phyloP scores from a whole-genome alignment of 2,888 invertebrate genomes.

The Melieria omissa region DNA sequence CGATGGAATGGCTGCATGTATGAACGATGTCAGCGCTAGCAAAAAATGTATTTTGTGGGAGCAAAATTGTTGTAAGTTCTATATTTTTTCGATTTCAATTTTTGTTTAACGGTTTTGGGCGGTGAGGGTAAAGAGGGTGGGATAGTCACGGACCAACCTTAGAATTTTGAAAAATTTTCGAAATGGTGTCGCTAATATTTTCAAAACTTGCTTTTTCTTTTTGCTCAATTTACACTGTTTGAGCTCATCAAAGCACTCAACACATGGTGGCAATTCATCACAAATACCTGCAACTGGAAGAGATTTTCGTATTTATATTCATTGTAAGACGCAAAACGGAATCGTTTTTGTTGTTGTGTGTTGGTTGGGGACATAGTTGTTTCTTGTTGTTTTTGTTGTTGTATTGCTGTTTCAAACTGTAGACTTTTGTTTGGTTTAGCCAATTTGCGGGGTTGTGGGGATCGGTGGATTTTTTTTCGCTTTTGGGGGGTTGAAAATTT shows the following conservation, averaged over 20 bases:
- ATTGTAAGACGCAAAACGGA: no score
- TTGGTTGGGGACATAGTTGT: background rate
- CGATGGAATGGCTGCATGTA: no score
- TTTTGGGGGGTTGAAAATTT: background rate
- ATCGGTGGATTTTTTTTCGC: background rate
- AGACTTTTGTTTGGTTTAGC: background rate
- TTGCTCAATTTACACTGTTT: constrained; percentile 46
- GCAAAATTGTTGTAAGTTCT: constrained; percentile 19
- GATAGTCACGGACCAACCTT: constrained; percentile 40
- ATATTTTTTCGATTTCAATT: constrained; percentile 5
- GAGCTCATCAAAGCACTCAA: constrained; percentile 46
- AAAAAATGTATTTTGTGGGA: background rate
- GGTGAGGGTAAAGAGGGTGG: constrained; percentile 4
- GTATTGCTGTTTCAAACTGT: constrained; percentile 10
- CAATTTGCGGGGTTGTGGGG: background rate
- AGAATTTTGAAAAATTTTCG: constrained; percentile 59
- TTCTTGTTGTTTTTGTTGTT: constrained; percentile 27
- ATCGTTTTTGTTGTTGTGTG: no score
- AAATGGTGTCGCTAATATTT: constrained; percentile 54
- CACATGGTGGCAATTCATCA: constrained; percentile 41
- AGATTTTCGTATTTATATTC: constrained; percentile 3
- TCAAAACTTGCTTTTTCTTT: constrained; percentile 48
- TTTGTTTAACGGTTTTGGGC: constrained; percentile 11
- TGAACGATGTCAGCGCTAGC: no score
- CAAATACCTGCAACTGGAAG: constrained; percentile 45